phyloP scores from a whole-genome alignment of 2,113 vertebrate species.

The Nematolebias whitei region DNA sequence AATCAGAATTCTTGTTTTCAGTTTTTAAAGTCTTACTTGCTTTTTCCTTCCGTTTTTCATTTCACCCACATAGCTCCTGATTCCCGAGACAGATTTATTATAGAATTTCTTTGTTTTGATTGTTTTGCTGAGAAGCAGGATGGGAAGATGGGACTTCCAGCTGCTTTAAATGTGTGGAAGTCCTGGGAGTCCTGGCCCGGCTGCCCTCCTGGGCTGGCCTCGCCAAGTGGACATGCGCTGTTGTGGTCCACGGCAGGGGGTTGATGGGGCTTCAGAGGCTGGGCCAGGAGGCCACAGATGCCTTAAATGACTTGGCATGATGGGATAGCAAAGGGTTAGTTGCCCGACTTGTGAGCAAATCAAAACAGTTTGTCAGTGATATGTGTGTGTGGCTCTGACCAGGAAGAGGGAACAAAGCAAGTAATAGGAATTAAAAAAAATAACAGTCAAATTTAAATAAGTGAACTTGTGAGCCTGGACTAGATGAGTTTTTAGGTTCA shows the following conservation, averaged over 20 bases:
- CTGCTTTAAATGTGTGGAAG: slow-evolving; percentile 73
- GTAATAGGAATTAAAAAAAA: background rate
- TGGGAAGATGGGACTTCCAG: slow-evolving; percentile 74
- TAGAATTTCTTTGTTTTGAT: slow-evolving; percentile 74
- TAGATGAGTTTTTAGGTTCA: too few relatives aligned
- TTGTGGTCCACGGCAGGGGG: slow-evolving; percentile 68
- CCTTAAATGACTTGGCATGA: slow-evolving; percentile 81
- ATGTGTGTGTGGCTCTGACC: slow-evolving; percentile 35
- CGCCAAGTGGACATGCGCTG: slow-evolving; percentile 73
- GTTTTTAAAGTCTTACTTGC: slow-evolving; percentile 31
- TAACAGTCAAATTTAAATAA: too few relatives aligned
- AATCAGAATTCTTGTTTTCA: slow-evolving; percentile 35
- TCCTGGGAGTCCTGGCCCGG: slow-evolving; percentile 69
- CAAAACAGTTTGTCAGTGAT: slow-evolving; percentile 59
- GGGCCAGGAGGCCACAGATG: slow-evolving; percentile 79
- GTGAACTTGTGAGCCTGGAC: too few relatives aligned
- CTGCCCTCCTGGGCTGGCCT: slow-evolving; percentile 68
- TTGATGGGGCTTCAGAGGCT: slow-evolving; percentile 75
- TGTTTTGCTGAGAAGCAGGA: slow-evolving; percentile 70
- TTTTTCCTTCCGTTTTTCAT: slow-evolving; percentile 1
- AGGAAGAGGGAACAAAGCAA: background rate
- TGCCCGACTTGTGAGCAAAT: slow-evolving; percentile 70
- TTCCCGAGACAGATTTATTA: slow-evolving; percentile 69
- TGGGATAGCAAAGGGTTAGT: slow-evolving; percentile 64
- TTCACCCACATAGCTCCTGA: slow-evolving; percentile 58